Evolutionary conservation across 2,888 invertebrate species (phyloP).

Genomic region (Adelognathus sp.): DNA sequence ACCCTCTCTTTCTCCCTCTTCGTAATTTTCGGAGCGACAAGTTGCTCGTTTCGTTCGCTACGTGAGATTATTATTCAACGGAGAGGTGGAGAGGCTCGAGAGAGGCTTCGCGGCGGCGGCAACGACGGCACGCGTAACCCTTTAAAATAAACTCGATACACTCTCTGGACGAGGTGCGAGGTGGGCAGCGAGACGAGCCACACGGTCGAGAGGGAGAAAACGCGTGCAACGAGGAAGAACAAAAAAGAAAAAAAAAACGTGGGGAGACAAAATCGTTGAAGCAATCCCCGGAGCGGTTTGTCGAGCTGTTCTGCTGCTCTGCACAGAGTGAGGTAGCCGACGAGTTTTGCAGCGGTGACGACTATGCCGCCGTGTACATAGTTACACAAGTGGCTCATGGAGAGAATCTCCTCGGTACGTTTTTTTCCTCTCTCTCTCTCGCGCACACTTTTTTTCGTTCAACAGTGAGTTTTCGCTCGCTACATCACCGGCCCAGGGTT

Average conservation of each 20-base stretch:
- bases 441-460: no score
- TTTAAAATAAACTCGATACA: conserved; percentile 56
- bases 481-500: conserved; percentile 54
- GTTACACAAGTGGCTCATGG: conserved; percentile 44
- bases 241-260: not conserved
- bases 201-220: conserved; percentile 43
- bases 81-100: conserved; percentile 1
- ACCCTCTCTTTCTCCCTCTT: not conserved
- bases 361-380: conserved; percentile 37
- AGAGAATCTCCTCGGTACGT: conserved; percentile 43
- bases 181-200: no score
- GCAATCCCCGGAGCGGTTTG: conserved; percentile 22
- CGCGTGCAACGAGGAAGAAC: conserved; percentile 46
- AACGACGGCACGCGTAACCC: conserved; percentile 49
- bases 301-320: not conserved
- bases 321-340: not conserved
- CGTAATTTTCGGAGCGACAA: conserved; percentile 8
- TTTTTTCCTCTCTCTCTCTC: no score
- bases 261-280: conserved; percentile 44
- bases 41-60: conserved; percentile 8
- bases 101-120: conserved; percentile 12
- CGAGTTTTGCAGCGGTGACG: not conserved
- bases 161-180: conserved; percentile 23
- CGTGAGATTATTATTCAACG: conserved; percentile 30
- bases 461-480: conserved; percentile 48